A percentile compares a stretch with the other conserved stretches of the same genome.
These are phyloP conservation scores for Jordanella pulchra DNA, from an alignment of 2,797 vertebrate genomes.

Conservation along the genomic window DNA sequence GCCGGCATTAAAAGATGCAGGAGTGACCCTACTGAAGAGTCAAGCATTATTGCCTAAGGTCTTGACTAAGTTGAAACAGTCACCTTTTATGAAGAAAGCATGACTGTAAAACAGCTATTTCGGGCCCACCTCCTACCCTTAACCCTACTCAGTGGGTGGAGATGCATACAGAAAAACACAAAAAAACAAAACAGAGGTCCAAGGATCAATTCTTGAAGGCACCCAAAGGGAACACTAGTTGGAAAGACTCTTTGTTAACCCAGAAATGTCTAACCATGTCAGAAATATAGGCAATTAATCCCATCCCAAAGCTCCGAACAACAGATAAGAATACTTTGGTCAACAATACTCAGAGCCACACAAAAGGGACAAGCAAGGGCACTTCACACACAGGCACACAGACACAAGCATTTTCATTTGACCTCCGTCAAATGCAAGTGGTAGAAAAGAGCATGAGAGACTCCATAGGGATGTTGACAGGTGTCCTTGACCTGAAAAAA, in stretches of 20 bases:
- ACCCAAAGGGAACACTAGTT: background rate
- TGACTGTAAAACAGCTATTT: too few species aligned
- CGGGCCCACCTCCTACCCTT: too few species aligned
- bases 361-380: conserved; percentile 26
- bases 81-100: too few species aligned
- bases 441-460: conserved; percentile 47
- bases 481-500: conserved; percentile 31
- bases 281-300: background rate
- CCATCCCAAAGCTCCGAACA: background rate
- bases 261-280: background rate
- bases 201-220: background rate
- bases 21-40: too few species aligned
- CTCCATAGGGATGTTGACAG: conserved; percentile 47
- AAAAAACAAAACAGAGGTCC: background rate
- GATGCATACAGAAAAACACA: background rate
- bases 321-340: background rate
- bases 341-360: conserved; percentile 20
- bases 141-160: too few species aligned
- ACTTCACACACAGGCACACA: conserved; percentile 13
- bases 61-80: too few species aligned
- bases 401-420: conserved; percentile 16
- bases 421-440: conserved; percentile 53
- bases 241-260: background rate
- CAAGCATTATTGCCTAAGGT: too few species aligned
- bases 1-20: too few species aligned